These are phyloP conservation scores for Menidia beryllina DNA, from an alignment of 2,113 vertebrate species.

Conservation along the genomic window DNA sequence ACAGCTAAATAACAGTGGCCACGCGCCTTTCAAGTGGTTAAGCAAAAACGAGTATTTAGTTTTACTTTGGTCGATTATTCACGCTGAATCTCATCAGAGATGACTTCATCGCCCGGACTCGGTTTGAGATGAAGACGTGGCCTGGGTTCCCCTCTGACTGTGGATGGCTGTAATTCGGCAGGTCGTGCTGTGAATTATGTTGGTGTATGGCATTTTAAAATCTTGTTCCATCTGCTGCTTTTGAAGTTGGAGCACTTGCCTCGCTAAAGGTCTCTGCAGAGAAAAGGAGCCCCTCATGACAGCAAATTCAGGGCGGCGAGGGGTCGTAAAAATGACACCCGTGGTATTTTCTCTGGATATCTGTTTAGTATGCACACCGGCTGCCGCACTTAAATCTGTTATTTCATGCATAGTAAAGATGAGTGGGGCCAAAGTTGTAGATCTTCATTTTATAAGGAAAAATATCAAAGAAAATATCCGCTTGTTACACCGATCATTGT, in stretches of 20 bases:
- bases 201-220: conserved; percentile 9
- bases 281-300: conserved; percentile 47
- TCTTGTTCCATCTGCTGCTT: background rate
- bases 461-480: background rate
- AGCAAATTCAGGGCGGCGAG: conserved; percentile 33
- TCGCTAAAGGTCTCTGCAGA: conserved; percentile 10
- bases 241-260: conserved; percentile 7
- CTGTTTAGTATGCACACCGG: conserved; percentile 23
- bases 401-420: conserved; percentile 13
- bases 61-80: no score
- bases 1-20: no score
- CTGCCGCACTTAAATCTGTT: conserved; percentile 21
- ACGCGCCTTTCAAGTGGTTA: no score
- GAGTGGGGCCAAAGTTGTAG: conserved; percentile 8
- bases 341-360: conserved; percentile 35
- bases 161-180: background rate
- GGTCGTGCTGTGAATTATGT: background rate
- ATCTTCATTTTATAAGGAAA: conserved; percentile 18
- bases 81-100: no score
- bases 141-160: background rate
- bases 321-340: conserved; percentile 50
- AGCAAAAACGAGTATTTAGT: no score
- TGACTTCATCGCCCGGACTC: no score
- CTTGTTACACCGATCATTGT: background rate
- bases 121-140: background rate